phyloP scores from a whole-genome alignment of 2,888 invertebrate genomes.

The Leucophora obtusa region DNA sequence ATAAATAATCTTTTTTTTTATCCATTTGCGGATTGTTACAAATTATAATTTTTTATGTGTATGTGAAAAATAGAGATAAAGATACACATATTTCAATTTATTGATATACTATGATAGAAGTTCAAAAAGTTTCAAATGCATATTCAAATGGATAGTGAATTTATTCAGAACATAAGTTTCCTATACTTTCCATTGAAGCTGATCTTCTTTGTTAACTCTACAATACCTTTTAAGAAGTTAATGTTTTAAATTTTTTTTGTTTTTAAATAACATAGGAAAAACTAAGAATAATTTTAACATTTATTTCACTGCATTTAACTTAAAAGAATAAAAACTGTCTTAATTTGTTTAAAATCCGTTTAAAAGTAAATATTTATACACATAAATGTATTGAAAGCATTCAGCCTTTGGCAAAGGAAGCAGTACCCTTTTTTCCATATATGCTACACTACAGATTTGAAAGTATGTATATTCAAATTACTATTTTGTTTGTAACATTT shows the following conservation, averaged over 20 bases:
- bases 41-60: not conserved
- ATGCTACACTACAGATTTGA: not conserved
- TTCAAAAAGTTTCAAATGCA: too few relatives aligned
- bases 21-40: not conserved
- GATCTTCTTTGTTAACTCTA: too few relatives aligned
- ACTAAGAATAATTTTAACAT: not conserved
- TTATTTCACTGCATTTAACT: not conserved
- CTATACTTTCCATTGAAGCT: too few relatives aligned
- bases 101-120: too few relatives aligned
- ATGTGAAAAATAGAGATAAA: too few relatives aligned
- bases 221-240: too few relatives aligned
- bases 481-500: not conserved
- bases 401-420: not conserved
- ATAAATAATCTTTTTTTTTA: conserved; percentile 21
- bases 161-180: too few relatives aligned
- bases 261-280: not conserved
- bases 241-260: not conserved
- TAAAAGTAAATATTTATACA: not conserved
- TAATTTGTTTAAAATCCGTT: not conserved
- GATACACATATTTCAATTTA: too few relatives aligned
- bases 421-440: not conserved
- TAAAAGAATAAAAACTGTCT: not conserved
- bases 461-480: not conserved
- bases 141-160: too few relatives aligned
- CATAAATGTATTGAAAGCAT: not conserved